A percentile compares a stretch with the other conserved stretches of the same genome.
These are phyloP conservation scores for Agrypnia vestita DNA, from an alignment of 1,140 invertebrate genomes.

Conservation along the genomic window DNA sequence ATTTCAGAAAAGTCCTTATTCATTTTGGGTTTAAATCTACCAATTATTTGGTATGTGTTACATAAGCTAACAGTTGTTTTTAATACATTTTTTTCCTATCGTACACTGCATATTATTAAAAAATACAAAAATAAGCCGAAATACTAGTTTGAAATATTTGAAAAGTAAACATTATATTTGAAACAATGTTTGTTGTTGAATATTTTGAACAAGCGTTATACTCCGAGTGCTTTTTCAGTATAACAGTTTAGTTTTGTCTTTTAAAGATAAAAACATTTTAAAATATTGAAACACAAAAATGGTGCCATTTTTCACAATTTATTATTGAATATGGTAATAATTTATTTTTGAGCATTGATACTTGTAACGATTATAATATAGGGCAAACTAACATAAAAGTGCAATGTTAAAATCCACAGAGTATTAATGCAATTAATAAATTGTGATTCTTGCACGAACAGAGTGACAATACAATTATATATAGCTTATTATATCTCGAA, in stretches of 20 bases:
- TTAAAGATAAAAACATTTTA: too few relatives aligned
- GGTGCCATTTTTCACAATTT: too few relatives aligned
- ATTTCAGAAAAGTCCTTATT: slow-evolving; percentile 3
- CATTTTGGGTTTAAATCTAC: too few relatives aligned
- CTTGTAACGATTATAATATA: too few relatives aligned
- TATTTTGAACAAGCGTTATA: slow-evolving; percentile 5
- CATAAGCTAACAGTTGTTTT: not conserved
- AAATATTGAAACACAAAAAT: too few relatives aligned
- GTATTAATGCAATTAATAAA: too few relatives aligned
- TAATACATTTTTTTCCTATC: not conserved
- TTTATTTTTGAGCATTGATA: too few relatives aligned
- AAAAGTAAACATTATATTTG: slow-evolving; percentile 13
- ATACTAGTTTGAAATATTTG: slow-evolving; percentile 15
- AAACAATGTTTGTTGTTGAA: slow-evolving; percentile 3
- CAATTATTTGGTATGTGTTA: slow-evolving; percentile 9
- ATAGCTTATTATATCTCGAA: not conserved
- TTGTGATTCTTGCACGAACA: too few relatives aligned
- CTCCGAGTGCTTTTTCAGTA: slow-evolving; percentile 9
- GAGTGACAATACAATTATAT: too few relatives aligned
- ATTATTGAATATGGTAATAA: too few relatives aligned
- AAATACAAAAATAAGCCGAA: not conserved
- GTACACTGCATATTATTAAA: slow-evolving; percentile 5
- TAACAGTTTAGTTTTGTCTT: not conserved
- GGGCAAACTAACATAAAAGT: too few relatives aligned
- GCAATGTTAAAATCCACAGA: too few relatives aligned